These are phyloP conservation scores for Microcebus griseorufus DNA, from an alignment of 2,113 vertebrate species.

Conservation along the genomic window DNA sequence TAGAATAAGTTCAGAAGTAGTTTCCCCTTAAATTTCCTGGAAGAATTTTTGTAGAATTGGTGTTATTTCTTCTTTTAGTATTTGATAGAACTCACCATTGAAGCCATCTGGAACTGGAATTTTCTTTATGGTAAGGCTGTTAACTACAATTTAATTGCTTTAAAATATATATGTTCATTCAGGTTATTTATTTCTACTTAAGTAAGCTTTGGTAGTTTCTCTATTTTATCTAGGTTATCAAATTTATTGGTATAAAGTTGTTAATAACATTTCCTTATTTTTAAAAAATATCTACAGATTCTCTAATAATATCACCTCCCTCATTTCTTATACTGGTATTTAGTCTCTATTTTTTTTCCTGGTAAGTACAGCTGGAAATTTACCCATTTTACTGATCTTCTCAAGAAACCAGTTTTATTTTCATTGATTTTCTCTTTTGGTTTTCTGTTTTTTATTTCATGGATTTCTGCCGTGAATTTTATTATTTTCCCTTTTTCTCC, in stretches of 20 bases:
- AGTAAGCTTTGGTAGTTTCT: neutral
- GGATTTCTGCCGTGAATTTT: neutral
- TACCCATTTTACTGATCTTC: neutral
- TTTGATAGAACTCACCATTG: neutral
- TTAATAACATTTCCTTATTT: neutral
- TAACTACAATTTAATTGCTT: neutral
- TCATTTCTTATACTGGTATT: neutral
- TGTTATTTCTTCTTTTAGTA: neutral
- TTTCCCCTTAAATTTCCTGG: neutral
- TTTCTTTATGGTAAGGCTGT: neutral
- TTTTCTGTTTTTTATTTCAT: neutral
- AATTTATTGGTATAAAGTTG: neutral
- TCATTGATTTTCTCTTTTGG: neutral
- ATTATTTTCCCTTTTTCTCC: neutral
- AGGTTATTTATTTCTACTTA: neutral
- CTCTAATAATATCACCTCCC: neutral
- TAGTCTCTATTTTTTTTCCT: neutral
- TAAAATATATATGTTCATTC: neutral
- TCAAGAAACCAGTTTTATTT: neutral
- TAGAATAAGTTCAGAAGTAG: neutral
- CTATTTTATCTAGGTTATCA: neutral
- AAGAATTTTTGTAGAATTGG: neutral
- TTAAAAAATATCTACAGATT: neutral
- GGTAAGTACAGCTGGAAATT: neutral
- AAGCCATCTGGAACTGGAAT: neutral